Evolutionary conservation across 2,888 invertebrate species (phyloP).

Genomic region (Petrophora chlorosata): DNA sequence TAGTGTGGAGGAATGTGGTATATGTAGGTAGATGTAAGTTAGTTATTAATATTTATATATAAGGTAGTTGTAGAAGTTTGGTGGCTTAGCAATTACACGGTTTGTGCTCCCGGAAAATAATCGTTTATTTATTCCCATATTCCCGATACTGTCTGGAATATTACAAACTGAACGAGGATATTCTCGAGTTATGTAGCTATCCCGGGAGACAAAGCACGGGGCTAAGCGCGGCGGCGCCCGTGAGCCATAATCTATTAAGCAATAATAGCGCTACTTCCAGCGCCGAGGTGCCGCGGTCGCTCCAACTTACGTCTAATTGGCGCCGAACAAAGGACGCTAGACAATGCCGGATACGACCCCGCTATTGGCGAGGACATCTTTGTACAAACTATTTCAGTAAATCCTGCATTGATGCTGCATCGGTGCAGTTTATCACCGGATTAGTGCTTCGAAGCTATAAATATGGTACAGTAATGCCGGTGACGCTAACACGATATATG

Average conservation of each 20-base stretch:
- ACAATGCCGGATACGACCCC: conserved; percentile 51
- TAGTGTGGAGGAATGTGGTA: too few relatives aligned
- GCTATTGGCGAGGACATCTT: conserved; percentile 63
- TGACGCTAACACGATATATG: conserved; percentile 47
- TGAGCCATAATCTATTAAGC: conserved; percentile 69
- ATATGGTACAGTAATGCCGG: conserved; percentile 57
- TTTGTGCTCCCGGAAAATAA: too few relatives aligned
- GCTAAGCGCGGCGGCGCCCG: conserved; percentile 41
- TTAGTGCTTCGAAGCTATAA: conserved; percentile 58
- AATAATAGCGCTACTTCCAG: conserved; percentile 52
- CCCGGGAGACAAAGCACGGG: conserved; percentile 53
- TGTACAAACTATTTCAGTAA: conserved; percentile 42
- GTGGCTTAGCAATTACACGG: too few relatives aligned
- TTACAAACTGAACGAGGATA: conserved; percentile 43
- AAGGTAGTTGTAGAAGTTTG: too few relatives aligned
- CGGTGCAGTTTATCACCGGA: conserved; percentile 45
- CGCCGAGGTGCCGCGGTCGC: conserved; percentile 34
- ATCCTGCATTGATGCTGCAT: conserved; percentile 32
- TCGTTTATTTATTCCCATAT: too few relatives aligned
- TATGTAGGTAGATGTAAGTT: too few relatives aligned
- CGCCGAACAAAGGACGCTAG: conserved; percentile 65
- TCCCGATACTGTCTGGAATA: too few relatives aligned
- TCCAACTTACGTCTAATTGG: conserved; percentile 60
- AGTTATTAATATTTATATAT: too few relatives aligned
- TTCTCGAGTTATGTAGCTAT: conserved; percentile 40